Percentiles rank a stretch among this genome's conserved stretches.
Conservation (phyloP, 2,888 invertebrate species). For the Dyspetes luteomarginatus region DNA sequence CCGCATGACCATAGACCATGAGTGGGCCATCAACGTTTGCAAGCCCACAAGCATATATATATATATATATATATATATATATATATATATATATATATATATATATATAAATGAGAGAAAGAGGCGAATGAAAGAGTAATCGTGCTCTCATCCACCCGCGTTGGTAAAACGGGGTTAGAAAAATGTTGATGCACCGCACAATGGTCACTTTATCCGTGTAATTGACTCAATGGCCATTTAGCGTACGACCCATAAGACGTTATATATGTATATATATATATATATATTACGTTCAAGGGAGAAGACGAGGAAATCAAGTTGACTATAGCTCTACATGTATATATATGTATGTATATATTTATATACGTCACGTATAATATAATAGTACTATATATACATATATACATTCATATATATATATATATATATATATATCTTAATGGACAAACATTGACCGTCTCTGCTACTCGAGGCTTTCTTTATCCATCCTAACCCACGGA, state of each 20-base stretch:
- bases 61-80: slow-evolving; percentile 20
- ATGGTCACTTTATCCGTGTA: slow-evolving; percentile 81
- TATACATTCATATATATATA: neutral
- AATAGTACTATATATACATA: neutral
- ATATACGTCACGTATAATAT: neutral
- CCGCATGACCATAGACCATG: neutral
- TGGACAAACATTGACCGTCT: slow-evolving; percentile 60
- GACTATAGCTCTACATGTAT: neutral
- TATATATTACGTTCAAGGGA: slow-evolving; percentile 46
- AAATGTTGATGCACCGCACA: slow-evolving; percentile 79
- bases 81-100: slow-evolving; percentile 27
- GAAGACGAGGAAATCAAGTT: slow-evolving; percentile 37
- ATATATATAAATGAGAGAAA: slow-evolving; percentile 36
- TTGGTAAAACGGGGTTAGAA: slow-evolving; percentile 77
- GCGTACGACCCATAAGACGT: slow-evolving; percentile 72
- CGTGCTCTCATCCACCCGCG: slow-evolving; percentile 48
- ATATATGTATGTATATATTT: too few species aligned
- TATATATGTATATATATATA: slow-evolving; percentile 23
- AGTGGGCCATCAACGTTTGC: slow-evolving; percentile 15
- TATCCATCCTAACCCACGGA: slow-evolving; percentile 75
- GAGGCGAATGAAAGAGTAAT: slow-evolving; percentile 31
- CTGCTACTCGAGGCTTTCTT: slow-evolving; percentile 73
- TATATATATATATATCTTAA: slow-evolving; percentile 34
- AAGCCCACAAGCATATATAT: slow-evolving; percentile 2
- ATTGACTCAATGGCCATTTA: slow-evolving; percentile 82